These are phyloP conservation scores for Zygaena filipendulae DNA, from an alignment of 2,888 invertebrate species.

Conservation along the genomic window DNA sequence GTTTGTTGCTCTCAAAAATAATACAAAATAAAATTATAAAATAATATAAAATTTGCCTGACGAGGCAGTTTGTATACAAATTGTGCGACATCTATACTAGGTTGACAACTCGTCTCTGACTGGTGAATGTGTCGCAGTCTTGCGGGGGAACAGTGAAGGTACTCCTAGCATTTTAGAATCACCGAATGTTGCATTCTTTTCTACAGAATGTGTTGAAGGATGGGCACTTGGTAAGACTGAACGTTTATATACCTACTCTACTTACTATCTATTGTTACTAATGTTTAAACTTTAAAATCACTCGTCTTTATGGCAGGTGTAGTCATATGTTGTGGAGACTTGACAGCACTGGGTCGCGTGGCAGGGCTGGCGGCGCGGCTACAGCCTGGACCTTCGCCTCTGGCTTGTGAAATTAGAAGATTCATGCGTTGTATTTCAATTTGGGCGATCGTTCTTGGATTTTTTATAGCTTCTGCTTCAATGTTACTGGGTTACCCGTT, in stretches of 20 bases:
- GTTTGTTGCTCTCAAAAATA: too few relatives aligned
- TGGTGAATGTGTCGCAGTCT: constrained; percentile 92
- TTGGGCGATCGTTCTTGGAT: constrained; percentile 88
- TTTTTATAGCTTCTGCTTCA: constrained; percentile 95
- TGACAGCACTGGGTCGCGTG: constrained; percentile 86
- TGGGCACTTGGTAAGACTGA: constrained; percentile 75
- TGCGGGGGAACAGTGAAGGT: constrained; percentile 86
- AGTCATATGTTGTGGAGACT: constrained; percentile 91
- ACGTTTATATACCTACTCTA: too few relatives aligned
- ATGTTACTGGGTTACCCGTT: constrained; percentile 96
- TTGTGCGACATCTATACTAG: constrained; percentile 40
- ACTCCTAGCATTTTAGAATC: constrained; percentile 93
- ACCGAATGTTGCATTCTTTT: constrained; percentile 92
- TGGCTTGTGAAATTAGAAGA: constrained; percentile 95
- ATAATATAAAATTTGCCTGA: background rate
- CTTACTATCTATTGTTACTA: too few relatives aligned
- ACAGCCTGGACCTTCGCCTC: constrained; percentile 94
- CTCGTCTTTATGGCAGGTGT: constrained; percentile 55
- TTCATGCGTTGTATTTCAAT: constrained; percentile 97
- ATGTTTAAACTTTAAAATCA: too few relatives aligned
- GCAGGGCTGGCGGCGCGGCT: constrained; percentile 92
- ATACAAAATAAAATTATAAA: too few relatives aligned
- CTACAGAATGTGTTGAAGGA: constrained; percentile 94
- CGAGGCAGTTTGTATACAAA: background rate
- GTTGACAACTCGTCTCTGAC: constrained; percentile 93